Conservation (phyloP, 2,797 vertebrate genomes). For the Tokudaia tokunoshimensis region DNA sequence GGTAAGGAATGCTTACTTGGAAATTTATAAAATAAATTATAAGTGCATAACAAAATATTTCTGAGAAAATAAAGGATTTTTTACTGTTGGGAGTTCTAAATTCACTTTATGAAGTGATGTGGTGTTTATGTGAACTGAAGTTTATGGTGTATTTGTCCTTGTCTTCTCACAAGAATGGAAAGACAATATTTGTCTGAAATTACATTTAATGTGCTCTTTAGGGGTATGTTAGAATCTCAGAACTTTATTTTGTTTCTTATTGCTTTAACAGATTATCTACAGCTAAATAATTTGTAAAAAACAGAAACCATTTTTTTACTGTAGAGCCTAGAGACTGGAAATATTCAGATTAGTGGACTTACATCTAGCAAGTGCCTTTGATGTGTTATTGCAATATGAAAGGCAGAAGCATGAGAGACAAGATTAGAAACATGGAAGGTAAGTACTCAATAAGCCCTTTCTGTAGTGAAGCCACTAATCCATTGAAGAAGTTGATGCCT, state of each 20-base stretch:
- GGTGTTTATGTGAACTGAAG: neutral
- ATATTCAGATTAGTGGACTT: neutral
- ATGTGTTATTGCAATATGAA: neutral
- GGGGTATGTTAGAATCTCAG: neutral
- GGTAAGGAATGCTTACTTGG: neutral
- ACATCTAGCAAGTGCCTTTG: neutral
- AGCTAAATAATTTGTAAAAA: neutral
- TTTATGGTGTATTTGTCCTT: neutral
- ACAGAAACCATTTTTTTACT: neutral
- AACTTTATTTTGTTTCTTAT: neutral
- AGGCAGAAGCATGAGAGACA: neutral
- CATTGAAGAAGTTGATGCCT: neutral
- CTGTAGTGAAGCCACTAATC: neutral
- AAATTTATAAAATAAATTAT: constrained; percentile 6
- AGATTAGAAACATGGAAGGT: neutral
- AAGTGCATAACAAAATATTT: constrained; percentile 1
- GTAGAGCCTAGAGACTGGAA: neutral
- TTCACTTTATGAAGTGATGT: neutral
- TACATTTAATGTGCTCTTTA: neutral
- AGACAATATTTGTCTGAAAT: neutral
- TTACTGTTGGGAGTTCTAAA: too few relatives aligned
- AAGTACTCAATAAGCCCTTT: neutral
- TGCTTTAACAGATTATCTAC: neutral
- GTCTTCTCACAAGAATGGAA: neutral
- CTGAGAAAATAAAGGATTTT: neutral